Evolutionary conservation across 2,113 vertebrate species (phyloP).

Genomic region (Cyphomyrus plagiostoma): DNA sequence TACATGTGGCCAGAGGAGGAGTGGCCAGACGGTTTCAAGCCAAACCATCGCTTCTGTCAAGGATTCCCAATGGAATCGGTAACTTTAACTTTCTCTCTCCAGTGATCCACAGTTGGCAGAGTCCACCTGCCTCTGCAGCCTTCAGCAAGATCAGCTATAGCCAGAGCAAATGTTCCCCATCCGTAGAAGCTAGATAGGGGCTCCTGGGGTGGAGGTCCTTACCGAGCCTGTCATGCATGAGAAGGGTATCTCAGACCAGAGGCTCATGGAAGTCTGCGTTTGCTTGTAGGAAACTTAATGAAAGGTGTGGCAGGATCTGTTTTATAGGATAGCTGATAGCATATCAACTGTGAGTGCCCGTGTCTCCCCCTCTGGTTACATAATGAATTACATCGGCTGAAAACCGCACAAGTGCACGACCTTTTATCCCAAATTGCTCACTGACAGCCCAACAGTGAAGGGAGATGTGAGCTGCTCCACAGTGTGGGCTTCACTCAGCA

Average conservation of each 20-base stretch:
- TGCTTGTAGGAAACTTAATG: not conserved
- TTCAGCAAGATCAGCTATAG: not conserved
- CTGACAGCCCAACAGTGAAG: not conserved
- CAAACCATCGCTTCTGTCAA: not conserved
- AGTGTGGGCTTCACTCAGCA: not conserved
- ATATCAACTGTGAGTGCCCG: not conserved
- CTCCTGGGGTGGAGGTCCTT: not conserved
- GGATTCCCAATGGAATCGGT: not conserved
- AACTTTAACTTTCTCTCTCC: not conserved
- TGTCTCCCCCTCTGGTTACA: not conserved
- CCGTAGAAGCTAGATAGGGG: not conserved
- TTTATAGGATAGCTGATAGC: not conserved
- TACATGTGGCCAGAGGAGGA: not conserved
- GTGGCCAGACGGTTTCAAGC: not conserved
- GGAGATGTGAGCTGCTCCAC: not conserved
- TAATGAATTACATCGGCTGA: not conserved
- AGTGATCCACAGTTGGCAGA: not conserved
- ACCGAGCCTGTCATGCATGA: not conserved
- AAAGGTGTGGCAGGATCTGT: not conserved
- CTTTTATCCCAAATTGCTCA: not conserved
- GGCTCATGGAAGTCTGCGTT: not conserved
- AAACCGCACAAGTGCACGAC: not conserved
- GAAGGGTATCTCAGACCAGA: not conserved
- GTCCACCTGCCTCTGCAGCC: not conserved
- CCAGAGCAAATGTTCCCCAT: not conserved